These are phyloP conservation scores for Chouioia cunea DNA, from an alignment of 2,888 invertebrate species.

Conservation along the genomic window DNA sequence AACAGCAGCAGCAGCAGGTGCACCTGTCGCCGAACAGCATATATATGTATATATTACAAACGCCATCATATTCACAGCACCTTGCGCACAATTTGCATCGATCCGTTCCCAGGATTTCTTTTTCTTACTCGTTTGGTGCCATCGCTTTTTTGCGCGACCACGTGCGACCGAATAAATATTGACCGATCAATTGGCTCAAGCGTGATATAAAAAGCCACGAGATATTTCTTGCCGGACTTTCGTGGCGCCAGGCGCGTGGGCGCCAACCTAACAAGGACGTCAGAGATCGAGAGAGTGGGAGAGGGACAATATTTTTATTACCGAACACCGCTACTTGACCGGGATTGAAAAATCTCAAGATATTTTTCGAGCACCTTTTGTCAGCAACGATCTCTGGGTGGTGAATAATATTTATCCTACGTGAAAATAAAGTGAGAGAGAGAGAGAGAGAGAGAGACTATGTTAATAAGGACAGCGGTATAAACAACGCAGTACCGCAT, in stretches of 20 bases:
- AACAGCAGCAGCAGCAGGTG: conserved; percentile 55
- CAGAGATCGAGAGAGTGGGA: conserved; percentile 37
- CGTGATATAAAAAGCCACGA: no score
- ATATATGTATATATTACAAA: conserved; percentile 51
- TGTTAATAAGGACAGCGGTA: conserved; percentile 29
- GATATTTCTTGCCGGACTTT: conserved; percentile 46
- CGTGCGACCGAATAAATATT: neutral
- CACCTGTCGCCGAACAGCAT: conserved; percentile 54
- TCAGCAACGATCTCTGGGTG: neutral
- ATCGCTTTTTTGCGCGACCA: conserved; percentile 37
- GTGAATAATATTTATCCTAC: conserved; percentile 39
- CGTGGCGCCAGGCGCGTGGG: conserved; percentile 61
- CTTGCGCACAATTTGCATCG: neutral
- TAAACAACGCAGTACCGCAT: conserved; percentile 14
- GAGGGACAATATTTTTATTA: conserved; percentile 56
- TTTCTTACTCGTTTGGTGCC: neutral
- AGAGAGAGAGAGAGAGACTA: conserved; percentile 1
- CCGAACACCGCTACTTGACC: conserved; percentile 59
- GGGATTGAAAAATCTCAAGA: conserved; percentile 49
- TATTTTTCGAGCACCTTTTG: conserved; percentile 33
- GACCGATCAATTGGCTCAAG: no score
- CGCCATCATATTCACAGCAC: conserved; percentile 41
- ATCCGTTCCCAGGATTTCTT: conserved; percentile 1
- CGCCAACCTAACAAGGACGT: conserved; percentile 50
- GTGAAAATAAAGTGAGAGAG: neutral